Evolutionary conservation across 2,888 invertebrate genomes (phyloP), one percentile per base, ranked within the genome.

Genomic region (Ametastegia equiseti): DNA sequence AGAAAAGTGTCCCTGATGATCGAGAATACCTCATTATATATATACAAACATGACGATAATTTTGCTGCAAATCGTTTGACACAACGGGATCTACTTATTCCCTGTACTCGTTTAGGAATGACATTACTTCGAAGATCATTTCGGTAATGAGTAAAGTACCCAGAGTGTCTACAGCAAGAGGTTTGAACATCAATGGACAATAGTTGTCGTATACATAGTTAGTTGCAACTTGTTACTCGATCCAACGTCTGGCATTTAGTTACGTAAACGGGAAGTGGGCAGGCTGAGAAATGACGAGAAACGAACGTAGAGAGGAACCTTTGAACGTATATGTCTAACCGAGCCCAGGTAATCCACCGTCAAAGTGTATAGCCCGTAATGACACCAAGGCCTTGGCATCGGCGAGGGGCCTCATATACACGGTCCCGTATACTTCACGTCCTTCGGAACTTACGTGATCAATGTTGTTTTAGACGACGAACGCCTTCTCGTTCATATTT

Each of bases 261-360:
- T 75, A 75, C 75, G 75, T 75, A 75, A 75, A 75, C 54, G 75
- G 75, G 75, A 75, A 75, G 75, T 75, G 75, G 54, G 75, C 75
- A 75, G 75, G 27, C 27, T 27, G 27, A 9, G n/a, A 19, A 15
- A 54, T 9, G n/a, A 19, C 15, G 19, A 27, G 45, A 27, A 71
- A 71, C 15, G 45, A 71, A 75, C 54, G 75, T 9, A 15, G n/a
- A n/a, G 30, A 54, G 75, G 75, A 36, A 54, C 75, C n/a, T 54
- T 75, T 75, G 54, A 75, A 54, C 75, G 36, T 45, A 36, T 54
- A 7, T 73, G 11, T 73, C 47, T 73, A n/a, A n/a, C n/a, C n/a
- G n/a, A n/a, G 50, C 30, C 23, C 30, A 73, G 73, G 47, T 73
- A 47, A 73, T 73, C 47, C 73, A 73, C n/a, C 45, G 73, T 47